Conservation (phyloP, 2,888 invertebrate genomes). For the Drosophila rubida region DNA sequence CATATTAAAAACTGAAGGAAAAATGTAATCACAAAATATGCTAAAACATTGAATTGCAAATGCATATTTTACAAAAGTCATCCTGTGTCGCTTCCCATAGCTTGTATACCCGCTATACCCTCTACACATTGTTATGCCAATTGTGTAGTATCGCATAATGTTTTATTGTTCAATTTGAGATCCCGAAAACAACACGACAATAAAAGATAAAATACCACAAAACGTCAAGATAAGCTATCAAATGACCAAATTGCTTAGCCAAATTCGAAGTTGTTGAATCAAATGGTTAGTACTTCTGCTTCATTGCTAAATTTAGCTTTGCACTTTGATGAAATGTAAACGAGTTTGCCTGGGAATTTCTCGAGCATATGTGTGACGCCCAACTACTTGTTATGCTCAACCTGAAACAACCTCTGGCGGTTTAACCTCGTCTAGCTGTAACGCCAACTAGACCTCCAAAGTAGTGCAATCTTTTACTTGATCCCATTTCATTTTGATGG, state of each 20-base stretch:
- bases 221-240: conserved; percentile 15
- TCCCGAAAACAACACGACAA: conserved; percentile 6
- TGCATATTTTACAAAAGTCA: conserved; percentile 21
- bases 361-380: not conserved
- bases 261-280: conserved; percentile 1
- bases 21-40: conserved; percentile 15
- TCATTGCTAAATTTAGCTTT: not conserved
- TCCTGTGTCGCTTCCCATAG: not conserved
- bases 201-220: conserved; percentile 17
- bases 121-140: conserved; percentile 9
- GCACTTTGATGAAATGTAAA: not conserved
- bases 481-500: conserved; percentile 6
- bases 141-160: conserved; percentile 11
- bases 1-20: not conserved
- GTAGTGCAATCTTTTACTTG: conserved; percentile 6
- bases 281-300: not conserved
- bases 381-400: conserved; percentile 13
- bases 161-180: conserved; percentile 21
- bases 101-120: conserved; percentile 12
- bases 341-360: not conserved
- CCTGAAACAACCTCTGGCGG: conserved; percentile 5
- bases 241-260: conserved; percentile 4
- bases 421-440: conserved; percentile 11
- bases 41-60: conserved; percentile 11
- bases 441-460: conserved; percentile 2